phyloP scores from a whole-genome alignment of 92 coral and sea anemone species.

The Parazoanthus darwini region DNA sequence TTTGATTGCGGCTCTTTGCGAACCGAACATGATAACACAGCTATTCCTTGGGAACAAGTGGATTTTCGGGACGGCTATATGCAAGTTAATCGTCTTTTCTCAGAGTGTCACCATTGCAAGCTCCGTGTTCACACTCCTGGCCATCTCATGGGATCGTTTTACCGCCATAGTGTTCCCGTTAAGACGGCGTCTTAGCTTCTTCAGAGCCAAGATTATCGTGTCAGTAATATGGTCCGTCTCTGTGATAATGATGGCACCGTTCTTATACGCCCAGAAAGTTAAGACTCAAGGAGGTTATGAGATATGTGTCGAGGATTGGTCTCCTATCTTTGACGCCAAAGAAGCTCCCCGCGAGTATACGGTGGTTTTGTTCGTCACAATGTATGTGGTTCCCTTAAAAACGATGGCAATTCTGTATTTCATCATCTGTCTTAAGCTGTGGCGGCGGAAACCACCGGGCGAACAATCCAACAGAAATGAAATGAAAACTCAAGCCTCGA shows the following conservation, averaged over 20 bases:
- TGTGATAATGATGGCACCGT: conserved; percentile 70
- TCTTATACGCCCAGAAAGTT: conserved; percentile 74
- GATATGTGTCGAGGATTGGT: conserved; percentile 75
- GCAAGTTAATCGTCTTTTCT: conserved; percentile 75
- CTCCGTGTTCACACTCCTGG: conserved; percentile 79
- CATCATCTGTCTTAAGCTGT: conserved; percentile 66
- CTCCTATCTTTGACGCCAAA: conserved; percentile 60
- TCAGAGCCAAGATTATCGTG: conserved; percentile 59
- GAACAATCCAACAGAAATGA: conserved; percentile 60
- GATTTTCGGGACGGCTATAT: conserved; percentile 72
- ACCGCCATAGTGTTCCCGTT: conserved; percentile 80
- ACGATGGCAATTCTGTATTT: conserved; percentile 76
- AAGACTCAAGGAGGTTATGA: conserved; percentile 47
- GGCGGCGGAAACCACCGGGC: conserved; percentile 72
- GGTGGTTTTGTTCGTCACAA: conserved; percentile 61
- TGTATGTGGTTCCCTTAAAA: conserved; percentile 68
- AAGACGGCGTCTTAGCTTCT: conserved; percentile 58
- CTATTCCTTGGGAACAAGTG: conserved; percentile 63
- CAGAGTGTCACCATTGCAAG: conserved; percentile 82
- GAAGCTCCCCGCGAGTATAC: conserved; percentile 76
- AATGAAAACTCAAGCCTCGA: conserved; percentile 47
- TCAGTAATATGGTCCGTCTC: conserved; percentile 60
- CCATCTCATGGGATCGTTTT: conserved; percentile 80
- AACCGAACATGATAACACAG: conserved; percentile 86
- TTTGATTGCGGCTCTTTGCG: conserved; percentile 67